Percentiles rank a stretch among this genome's conserved stretches.
Conservation (phyloP, 2,113 vertebrate species). For the Seriola aureovittata region DNA sequence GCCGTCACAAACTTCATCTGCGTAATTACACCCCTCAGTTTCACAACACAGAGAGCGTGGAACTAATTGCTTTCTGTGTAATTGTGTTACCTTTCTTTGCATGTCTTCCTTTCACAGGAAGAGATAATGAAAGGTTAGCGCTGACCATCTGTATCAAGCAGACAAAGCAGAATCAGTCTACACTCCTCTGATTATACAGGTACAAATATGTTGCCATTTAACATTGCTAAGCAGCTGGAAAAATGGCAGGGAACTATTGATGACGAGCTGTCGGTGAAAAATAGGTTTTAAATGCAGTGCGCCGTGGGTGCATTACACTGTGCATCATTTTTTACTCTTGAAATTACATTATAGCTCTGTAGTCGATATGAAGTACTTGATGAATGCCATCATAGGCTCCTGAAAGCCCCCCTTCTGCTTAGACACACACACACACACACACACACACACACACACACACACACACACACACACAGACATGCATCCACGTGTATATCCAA, state of each 20-base stretch:
- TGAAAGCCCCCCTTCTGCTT: conserved; percentile 12
- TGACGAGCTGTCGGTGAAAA: conserved; percentile 69
- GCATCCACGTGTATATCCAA: conserved; percentile 2
- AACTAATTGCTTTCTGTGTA: conserved; percentile 81
- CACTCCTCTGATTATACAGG: conserved; percentile 43
- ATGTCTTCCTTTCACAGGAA: conserved; percentile 42
- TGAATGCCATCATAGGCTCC: conserved; percentile 64
- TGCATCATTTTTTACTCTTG: conserved; percentile 72
- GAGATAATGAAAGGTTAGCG: conserved; percentile 61
- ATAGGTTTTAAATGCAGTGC: conserved; percentile 62
- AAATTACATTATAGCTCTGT: conserved; percentile 76
- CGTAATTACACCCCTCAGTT: conserved; percentile 81
- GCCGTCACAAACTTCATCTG: conserved; percentile 74
- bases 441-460: too few species aligned
- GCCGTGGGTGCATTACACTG: conserved; percentile 43
- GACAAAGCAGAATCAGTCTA: conserved; percentile 43
- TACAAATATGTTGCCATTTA: conserved; percentile 58
- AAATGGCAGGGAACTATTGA: conserved; percentile 53
- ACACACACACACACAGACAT: conserved; percentile 5
- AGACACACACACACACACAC: conserved; percentile 10
- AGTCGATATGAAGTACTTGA: conserved; percentile 77
- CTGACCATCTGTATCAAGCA: conserved; percentile 70
- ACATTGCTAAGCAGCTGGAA: conserved; percentile 52
- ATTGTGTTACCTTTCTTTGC: conserved; percentile 77
- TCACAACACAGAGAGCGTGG: conserved; percentile 74